These are phyloP conservation scores for Ispidina picta DNA, from an alignment of 2,797 vertebrate genomes.

Conservation along the genomic window DNA sequence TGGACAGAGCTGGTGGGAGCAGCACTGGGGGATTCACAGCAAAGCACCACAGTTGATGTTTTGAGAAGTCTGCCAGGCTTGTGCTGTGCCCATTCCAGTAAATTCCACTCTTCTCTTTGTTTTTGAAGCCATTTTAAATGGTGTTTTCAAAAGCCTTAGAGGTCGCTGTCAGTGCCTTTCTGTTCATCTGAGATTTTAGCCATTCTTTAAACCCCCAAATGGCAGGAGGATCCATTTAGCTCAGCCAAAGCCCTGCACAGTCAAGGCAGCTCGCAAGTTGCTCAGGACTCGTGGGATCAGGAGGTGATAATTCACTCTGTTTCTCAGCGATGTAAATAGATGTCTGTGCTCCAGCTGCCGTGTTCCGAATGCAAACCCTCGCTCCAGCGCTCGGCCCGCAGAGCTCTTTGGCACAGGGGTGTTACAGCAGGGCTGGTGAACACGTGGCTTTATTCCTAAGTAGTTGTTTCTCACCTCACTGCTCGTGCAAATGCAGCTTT, in stretches of 20 bases:
- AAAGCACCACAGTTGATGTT: not conserved
- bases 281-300: not conserved
- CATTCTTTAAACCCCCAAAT: rapidly evolving
- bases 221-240: not conserved
- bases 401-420: not conserved
- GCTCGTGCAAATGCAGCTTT: not conserved
- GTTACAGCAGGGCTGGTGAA: not conserved
- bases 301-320: conserved; percentile 12
- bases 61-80: not conserved
- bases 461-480: not conserved
- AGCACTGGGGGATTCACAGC: not conserved
- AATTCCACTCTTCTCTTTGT: not conserved
- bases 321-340: not conserved
- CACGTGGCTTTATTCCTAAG: not conserved
- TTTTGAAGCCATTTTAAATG: not conserved
- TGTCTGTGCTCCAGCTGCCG: not conserved
- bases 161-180: not conserved
- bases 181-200: not conserved
- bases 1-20: not conserved
- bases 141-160: not conserved
- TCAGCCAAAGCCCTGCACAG: not conserved
- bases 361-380: not conserved
- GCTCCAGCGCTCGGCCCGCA: not conserved
- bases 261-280: not conserved
- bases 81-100: not conserved